phyloP scores from a whole-genome alignment of 2,113 vertebrate genomes.

The Garra rufa region DNA sequence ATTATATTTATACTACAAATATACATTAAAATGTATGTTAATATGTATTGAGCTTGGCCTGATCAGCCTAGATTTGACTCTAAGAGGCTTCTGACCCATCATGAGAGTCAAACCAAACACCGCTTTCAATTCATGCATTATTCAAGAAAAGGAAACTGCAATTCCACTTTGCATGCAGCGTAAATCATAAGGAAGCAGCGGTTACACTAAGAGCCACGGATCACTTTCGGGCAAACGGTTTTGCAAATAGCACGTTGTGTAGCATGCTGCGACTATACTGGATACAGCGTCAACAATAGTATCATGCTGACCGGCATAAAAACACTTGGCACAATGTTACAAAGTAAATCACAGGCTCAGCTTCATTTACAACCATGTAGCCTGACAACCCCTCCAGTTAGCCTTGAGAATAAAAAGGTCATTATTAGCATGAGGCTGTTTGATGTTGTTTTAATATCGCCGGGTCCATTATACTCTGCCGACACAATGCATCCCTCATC shows the following conservation, averaged over 20 bases:
- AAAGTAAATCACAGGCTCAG: slow-evolving; percentile 17
- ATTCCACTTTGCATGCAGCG: slow-evolving; percentile 9
- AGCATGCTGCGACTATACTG: not conserved
- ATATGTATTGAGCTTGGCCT: not conserved
- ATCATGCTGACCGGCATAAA: not conserved
- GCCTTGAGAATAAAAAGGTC: slow-evolving; percentile 61
- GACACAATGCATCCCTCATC: slow-evolving; percentile 35
- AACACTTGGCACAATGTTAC: not conserved
- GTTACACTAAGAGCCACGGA: not conserved
- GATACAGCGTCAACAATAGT: not conserved
- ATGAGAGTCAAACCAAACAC: not conserved
- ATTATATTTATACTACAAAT: not conserved
- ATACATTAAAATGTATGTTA: not conserved
- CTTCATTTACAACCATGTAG: slow-evolving; percentile 16
- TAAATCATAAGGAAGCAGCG: not conserved
- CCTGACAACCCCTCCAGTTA: slow-evolving; percentile 54
- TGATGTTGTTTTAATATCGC: slow-evolving; percentile 66
- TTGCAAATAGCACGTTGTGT: not conserved
- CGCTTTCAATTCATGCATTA: slow-evolving; percentile 20
- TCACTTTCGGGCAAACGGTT: not conserved
- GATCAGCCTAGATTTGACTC: not conserved
- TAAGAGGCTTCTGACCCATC: not conserved
- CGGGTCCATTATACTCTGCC: slow-evolving; percentile 54
- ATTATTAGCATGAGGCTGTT: slow-evolving; percentile 60
- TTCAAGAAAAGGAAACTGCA: slow-evolving; percentile 5